Conservation (phyloP, 2,888 invertebrate genomes). For the Diarsia mendica region DNA sequence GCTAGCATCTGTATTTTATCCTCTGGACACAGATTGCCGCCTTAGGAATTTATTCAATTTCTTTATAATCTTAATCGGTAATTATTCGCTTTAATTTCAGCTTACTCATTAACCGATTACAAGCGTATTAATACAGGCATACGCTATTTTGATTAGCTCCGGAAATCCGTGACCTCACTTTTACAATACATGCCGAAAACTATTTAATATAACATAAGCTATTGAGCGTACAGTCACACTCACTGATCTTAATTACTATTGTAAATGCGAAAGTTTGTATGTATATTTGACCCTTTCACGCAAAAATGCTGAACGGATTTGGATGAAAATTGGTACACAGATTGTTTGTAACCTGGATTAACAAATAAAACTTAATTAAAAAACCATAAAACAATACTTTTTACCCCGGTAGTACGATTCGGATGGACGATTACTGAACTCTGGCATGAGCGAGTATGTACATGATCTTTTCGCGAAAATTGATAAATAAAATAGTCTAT, state of each 20-base stretch:
- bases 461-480: no score
- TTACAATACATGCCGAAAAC: slow-evolving; percentile 18
- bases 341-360: no score
- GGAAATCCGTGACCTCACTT: slow-evolving; percentile 58
- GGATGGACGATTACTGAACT: no score
- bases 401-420: no score
- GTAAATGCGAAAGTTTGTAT: not conserved
- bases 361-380: no score
- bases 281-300: not conserved
- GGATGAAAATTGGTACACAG: no score
- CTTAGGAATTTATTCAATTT: slow-evolving; percentile 12
- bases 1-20: not conserved
- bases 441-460: no score
- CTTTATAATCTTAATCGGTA: not conserved
- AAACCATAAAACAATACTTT: no score
- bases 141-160: slow-evolving; percentile 36
- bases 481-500: no score
- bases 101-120: slow-evolving; percentile 12
- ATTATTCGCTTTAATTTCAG: slow-evolving; percentile 21
- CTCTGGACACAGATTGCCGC: not conserved
- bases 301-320: not conserved
- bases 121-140: slow-evolving; percentile 13
- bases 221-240: slow-evolving; percentile 6
- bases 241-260: not conserved
- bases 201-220: slow-evolving; percentile 35